Conservation (phyloP, 2,888 invertebrate species). For the Desoria tigrina region DNA sequence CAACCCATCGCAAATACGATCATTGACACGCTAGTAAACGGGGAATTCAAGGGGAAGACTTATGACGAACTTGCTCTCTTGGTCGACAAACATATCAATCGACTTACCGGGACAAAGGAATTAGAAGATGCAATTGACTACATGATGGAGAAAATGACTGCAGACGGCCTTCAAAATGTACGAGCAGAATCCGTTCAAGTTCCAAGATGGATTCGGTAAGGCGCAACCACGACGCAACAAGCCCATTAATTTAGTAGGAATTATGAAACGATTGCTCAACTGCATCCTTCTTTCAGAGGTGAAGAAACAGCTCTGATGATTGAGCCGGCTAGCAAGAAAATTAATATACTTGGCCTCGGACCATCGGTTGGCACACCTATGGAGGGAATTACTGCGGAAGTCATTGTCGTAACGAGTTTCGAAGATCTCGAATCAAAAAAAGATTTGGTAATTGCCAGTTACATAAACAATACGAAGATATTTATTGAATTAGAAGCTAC, state of each 20-base stretch:
- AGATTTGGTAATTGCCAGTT: neutral
- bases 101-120: conserved; percentile 56
- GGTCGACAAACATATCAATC: conserved; percentile 56
- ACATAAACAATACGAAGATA: neutral
- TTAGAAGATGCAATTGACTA: conserved; percentile 58
- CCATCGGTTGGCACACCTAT: conserved; percentile 21
- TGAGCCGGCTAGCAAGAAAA: conserved; percentile 16
- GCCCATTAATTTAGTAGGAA: too few relatives aligned
- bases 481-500: too few relatives aligned
- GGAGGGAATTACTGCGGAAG: conserved; percentile 25
- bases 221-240: neutral
- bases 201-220: conserved; percentile 53
- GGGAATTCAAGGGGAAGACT: conserved; percentile 61
- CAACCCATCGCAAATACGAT: conserved; percentile 61
- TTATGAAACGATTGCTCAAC: neutral
- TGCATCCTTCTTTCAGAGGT: conserved; percentile 18
- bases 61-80: conserved; percentile 53
- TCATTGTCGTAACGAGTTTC: conserved; percentile 28
- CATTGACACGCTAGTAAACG: conserved; percentile 60
- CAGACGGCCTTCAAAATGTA: conserved; percentile 57
- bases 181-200: conserved; percentile 57
- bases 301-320: conserved; percentile 25
- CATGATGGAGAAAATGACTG: conserved; percentile 54
- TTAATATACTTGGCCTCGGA: conserved; percentile 30
- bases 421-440: conserved; percentile 25